Percentiles rank a stretch among this genome's conserved stretches.
Conservation (phyloP, 1,140 invertebrate genomes). For the Euwallacea fornicatus region DNA sequence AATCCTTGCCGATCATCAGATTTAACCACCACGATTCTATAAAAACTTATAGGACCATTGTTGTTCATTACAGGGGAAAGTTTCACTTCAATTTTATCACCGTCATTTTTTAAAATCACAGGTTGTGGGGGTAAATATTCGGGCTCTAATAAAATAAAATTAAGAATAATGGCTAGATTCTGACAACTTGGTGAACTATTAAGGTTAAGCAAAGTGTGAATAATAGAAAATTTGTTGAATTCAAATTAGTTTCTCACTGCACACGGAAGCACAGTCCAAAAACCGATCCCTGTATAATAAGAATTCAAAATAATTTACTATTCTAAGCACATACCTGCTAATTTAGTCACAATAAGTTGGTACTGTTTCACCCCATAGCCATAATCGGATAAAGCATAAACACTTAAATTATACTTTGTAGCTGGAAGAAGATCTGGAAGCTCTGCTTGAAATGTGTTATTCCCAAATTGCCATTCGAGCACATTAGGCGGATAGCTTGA, state of each 20-base stretch:
- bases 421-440: conserved; percentile 45
- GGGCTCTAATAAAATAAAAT: conserved; percentile 55
- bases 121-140: conserved; percentile 65
- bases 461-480: conserved; percentile 43
- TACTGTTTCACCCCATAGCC: conserved; percentile 39
- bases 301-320: conserved; percentile 1
- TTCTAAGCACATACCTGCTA: conserved; percentile 42
- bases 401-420: conserved; percentile 48
- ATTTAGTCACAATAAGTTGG: conserved; percentile 45
- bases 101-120: conserved; percentile 60
- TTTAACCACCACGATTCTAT: conserved; percentile 73
- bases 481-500: conserved; percentile 39
- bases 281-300: neutral
- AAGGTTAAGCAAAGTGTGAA: neutral
- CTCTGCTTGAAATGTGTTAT: conserved; percentile 46
- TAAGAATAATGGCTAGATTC: neutral
- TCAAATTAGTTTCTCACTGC: neutral
- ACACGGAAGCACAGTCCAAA: too few relatives aligned
- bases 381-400: conserved; percentile 41
- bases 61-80: conserved; percentile 66
- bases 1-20: conserved; percentile 63
- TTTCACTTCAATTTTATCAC: conserved; percentile 63
- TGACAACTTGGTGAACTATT: neutral
- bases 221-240: neutral
- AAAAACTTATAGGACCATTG: conserved; percentile 72